Conservation (phyloP, 2,797 vertebrate species). For the Catamblyrhynchus diadema region DNA sequence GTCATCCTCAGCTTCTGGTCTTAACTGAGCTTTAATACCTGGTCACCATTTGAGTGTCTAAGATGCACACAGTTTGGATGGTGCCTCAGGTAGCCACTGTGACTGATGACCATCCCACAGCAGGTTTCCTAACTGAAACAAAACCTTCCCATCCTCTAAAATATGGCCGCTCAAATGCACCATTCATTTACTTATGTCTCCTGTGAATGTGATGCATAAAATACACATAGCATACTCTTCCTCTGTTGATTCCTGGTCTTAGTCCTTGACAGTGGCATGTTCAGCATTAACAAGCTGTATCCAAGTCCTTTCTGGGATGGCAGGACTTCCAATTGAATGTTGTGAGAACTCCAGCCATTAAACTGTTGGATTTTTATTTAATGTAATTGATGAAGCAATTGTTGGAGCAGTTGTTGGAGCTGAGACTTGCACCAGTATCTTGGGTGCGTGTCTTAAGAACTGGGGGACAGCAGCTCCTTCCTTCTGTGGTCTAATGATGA, state of each 20-base stretch:
- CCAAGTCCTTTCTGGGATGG: neutral
- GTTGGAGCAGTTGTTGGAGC: neutral
- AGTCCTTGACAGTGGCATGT: neutral
- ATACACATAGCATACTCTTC: neutral
- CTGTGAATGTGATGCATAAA: neutral
- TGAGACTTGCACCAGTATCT: neutral
- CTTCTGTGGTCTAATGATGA: neutral
- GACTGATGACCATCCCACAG: neutral
- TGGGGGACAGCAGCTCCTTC: neutral
- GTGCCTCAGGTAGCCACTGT: neutral
- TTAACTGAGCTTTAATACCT: neutral
- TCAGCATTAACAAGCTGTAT: neutral
- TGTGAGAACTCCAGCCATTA: neutral
- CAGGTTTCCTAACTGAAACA: neutral
- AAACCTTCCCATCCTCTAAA: neutral
- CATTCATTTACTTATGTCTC: neutral
- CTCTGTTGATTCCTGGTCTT: neutral
- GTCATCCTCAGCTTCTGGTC: neutral
- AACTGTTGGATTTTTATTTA: neutral
- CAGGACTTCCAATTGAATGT: neutral
- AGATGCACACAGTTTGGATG: neutral
- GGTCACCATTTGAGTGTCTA: neutral
- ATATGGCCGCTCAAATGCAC: neutral
- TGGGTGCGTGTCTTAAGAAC: neutral
- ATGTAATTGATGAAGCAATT: fast-evolving